Conservation (phyloP, 92 coral and sea anemone species). For the Micromussa lordhowensis region DNA sequence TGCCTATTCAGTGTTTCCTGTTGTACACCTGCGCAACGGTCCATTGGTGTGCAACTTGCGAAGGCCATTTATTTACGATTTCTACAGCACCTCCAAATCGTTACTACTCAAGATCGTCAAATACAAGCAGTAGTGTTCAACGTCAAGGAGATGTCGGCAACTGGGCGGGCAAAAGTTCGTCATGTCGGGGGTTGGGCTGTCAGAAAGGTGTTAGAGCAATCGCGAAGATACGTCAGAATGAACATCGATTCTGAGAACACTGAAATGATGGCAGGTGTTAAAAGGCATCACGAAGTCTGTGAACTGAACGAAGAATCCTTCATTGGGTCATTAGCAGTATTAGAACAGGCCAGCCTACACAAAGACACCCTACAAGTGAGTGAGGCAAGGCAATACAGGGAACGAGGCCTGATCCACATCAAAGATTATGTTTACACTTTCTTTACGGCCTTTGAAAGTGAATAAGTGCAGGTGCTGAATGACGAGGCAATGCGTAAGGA, state of each 20-base stretch:
- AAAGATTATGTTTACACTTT: not conserved
- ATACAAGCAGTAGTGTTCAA: slow-evolving; percentile 12
- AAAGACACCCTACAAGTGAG: slow-evolving; percentile 35
- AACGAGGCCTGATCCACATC: slow-evolving; percentile 40
- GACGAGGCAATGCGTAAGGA: not conserved
- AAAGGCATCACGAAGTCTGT: slow-evolving; percentile 8
- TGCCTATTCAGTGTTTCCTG: not conserved
- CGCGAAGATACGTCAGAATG: slow-evolving; percentile 7
- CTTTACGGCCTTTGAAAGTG: slow-evolving; percentile 2
- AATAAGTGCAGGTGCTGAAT: not conserved
- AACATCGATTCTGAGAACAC: slow-evolving; percentile 7
- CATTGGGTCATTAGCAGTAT: not conserved
- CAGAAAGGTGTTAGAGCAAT: slow-evolving; percentile 19
- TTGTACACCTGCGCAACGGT: not conserved
- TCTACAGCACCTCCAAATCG: not conserved
- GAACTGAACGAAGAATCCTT: slow-evolving; percentile 33
- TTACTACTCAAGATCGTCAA: not conserved
- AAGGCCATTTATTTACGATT: slow-evolving; percentile 1
- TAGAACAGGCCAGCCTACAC: slow-evolving; percentile 16
- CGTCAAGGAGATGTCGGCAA: slow-evolving; percentile 17
- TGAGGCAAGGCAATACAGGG: slow-evolving; percentile 17
- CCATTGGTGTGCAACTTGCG: not conserved
- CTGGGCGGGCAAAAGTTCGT: slow-evolving; percentile 30
- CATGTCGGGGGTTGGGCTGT: slow-evolving; percentile 32
- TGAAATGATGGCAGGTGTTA: too few species aligned